Conservation (phyloP, 2,113 vertebrate genomes). For the Rhea pennata region DNA sequence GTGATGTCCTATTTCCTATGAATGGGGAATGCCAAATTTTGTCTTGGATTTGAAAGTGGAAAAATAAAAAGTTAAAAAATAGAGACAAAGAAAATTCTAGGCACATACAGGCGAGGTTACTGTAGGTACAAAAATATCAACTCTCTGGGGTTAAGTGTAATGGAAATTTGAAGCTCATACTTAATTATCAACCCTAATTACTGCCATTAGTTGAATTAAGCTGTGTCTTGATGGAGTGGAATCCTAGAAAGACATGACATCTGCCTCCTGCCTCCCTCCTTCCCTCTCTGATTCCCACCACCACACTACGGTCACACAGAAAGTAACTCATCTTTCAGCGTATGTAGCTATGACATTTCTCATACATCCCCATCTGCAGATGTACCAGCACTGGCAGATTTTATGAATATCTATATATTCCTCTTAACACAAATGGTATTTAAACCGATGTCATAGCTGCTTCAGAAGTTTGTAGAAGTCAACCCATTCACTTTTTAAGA, state of each 20-base stretch:
- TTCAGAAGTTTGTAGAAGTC: background rate
- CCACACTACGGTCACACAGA: background rate
- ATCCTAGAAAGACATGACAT: fast-evolving
- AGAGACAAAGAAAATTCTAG: background rate
- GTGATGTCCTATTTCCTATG: background rate
- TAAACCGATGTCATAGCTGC: background rate
- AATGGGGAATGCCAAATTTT: background rate
- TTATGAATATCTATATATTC: fast-evolving
- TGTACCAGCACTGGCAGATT: background rate
- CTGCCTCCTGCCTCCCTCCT: background rate
- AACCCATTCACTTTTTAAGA: background rate
- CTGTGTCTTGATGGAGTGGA: background rate
- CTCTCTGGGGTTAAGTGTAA: background rate
- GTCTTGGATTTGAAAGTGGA: fast-evolving
- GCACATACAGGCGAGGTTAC: background rate
- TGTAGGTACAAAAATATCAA: background rate
- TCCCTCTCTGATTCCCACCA: background rate
- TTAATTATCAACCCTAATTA: conserved; percentile 4
- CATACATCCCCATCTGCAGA: background rate
- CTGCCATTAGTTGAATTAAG: conserved; percentile 13
- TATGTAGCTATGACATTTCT: background rate
- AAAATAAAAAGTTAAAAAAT: background rate
- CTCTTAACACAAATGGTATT: fast-evolving
- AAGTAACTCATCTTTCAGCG: background rate
- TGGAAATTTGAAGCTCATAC: background rate